Conservation (phyloP, 1,140 invertebrate species). For the Pogonomyrmex barbatus region DNA sequence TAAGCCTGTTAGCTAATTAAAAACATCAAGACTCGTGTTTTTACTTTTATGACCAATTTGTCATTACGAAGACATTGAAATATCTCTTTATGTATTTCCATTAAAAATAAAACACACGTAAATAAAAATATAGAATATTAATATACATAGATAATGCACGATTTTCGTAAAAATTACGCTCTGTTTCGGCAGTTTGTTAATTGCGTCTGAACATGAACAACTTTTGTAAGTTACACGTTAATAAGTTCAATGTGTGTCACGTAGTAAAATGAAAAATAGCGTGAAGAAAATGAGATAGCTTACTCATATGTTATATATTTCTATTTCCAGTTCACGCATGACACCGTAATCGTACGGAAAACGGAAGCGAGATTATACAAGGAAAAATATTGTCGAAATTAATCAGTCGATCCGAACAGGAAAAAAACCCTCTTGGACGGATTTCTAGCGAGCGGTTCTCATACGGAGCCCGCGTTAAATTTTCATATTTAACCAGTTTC, state of each 20-base stretch:
- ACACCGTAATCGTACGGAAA: constrained; percentile 3
- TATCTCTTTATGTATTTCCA: not conserved
- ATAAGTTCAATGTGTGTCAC: not conserved
- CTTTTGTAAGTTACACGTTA: not conserved
- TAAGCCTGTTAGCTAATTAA: not conserved
- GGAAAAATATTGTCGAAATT: constrained; percentile 54
- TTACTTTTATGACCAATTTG: not conserved
- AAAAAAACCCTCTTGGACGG: constrained; percentile 30
- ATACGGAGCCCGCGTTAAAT: constrained; percentile 25
- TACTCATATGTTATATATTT: too few relatives aligned
- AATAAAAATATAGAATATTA: not conserved
- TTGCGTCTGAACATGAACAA: not conserved
- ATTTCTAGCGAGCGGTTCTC: constrained; percentile 32
- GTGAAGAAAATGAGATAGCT: not conserved
- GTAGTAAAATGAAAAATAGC: not conserved
- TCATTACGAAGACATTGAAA: not conserved
- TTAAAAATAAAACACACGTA: not conserved
- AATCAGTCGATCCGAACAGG: constrained; percentile 28
- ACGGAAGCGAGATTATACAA: not conserved
- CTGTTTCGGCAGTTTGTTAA: not conserved
- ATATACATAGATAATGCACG: not conserved
- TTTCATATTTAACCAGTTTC: constrained; percentile 50
- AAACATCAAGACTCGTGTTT: not conserved
- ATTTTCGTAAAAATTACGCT: not conserved
- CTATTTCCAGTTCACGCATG: constrained; percentile 2